A percentile compares a stretch with the other conserved stretches of the same genome.
phyloP scores from a whole-genome alignment of 2,797 vertebrate species.

The Myiotriccus ornatus region DNA sequence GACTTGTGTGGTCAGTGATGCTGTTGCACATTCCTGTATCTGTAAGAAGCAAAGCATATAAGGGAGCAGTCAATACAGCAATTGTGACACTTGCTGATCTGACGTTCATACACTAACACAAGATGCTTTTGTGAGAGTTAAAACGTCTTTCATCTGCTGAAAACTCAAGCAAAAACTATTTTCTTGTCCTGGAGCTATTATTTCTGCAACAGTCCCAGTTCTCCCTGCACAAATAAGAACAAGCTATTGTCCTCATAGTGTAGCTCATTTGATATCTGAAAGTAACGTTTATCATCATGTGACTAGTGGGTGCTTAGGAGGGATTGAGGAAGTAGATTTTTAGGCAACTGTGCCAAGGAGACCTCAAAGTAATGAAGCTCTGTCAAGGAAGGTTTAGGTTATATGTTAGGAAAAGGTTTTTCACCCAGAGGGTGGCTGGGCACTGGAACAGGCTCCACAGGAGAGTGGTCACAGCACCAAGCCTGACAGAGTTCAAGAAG shows the following conservation, averaged over 20 bases:
- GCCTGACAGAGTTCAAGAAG: background rate
- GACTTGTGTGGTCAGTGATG: background rate
- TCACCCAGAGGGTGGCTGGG: background rate
- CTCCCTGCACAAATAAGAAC: background rate
- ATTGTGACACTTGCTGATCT: background rate
- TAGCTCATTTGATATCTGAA: background rate
- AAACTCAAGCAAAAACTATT: background rate
- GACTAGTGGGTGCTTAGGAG: background rate
- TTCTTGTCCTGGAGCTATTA: background rate
- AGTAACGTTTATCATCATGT: background rate
- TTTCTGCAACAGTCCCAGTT: background rate
- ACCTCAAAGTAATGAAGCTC: background rate
- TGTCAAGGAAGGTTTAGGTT: background rate
- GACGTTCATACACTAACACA: background rate
- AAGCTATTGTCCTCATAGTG: background rate
- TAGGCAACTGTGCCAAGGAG: background rate
- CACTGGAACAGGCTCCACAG: background rate
- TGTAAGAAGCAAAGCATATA: background rate
- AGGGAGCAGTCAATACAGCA: background rate
- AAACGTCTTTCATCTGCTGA: background rate
- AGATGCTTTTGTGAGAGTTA: background rate
- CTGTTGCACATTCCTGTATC: accelerated
- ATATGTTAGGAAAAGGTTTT: background rate
- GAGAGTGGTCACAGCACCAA: background rate
- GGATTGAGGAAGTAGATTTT: background rate